Evolutionary conservation across 2,113 vertebrate species (phyloP), one percentile per base, ranked within the genome.

Genomic region (Cricetomys ansorgei): DNA sequence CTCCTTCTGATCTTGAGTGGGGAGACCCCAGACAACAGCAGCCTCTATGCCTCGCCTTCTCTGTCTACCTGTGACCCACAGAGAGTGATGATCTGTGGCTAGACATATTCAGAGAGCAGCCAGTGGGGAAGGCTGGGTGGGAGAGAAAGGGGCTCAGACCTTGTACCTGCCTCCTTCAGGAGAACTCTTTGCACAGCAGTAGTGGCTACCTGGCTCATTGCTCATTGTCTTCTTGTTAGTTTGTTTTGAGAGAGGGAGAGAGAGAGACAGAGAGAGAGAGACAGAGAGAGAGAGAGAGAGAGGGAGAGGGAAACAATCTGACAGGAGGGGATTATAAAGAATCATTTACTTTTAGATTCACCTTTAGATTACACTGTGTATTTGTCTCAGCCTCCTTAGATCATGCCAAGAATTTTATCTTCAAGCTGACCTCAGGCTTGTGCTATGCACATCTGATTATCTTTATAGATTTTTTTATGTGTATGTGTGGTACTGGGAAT

Each of bases 371-470:
- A 80, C 27, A 37, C 9, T 59, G 6, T 0, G 8, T 12, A 3
- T 53, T 65, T 37, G 53, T n/a, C 48, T 86, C 1, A 25, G 37
- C 23, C 27, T 5, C 45, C 29, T 8, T 17, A 87, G 19, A 50
- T 55, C 11, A 9, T 4, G 50, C 27, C 45, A 91, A 37, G 57
- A 59, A 50, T 81, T 92, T 92, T 65, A 91, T 77, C 75, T 92
- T n/a, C 59, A 91, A 92, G 88, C 50, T 84, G 45, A 72, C 59
- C 40, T 80, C 75, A 92, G 65, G 27, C 34, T 88, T 69, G 91
- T 89, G 10, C 37, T 89, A 27, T 72, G 23, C 4, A 0, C 72
- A 57, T 64, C 45, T 65, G 81, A 62, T 40, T 50, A 59, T 57
- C 12, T 73, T 89, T 19, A 57, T 27, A 45, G 43, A 34, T 72